Conservation (phyloP, 2,797 vertebrate species). For the Hemitrygon akajei region DNA sequence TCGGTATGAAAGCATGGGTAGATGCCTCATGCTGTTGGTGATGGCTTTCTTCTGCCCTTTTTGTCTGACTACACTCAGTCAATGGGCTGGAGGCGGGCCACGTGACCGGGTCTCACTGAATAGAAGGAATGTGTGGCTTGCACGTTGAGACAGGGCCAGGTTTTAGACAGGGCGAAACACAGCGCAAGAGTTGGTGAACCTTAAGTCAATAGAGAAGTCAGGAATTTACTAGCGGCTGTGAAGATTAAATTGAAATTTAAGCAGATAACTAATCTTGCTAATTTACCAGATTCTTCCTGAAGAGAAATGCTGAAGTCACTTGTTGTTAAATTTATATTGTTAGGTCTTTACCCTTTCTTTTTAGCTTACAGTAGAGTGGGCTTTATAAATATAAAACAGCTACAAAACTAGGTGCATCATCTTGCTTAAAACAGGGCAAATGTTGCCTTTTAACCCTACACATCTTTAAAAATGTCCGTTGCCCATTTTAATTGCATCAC, state of each 20-base stretch:
- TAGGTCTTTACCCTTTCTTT: not conserved
- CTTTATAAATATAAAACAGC: not conserved
- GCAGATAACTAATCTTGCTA: not conserved
- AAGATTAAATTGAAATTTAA: not conserved
- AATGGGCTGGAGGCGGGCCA: not conserved
- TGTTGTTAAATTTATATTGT: not conserved
- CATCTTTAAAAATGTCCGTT: not conserved
- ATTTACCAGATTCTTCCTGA: not conserved
- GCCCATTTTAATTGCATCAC: not conserved
- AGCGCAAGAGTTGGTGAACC: not conserved
- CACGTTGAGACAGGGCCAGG: not conserved
- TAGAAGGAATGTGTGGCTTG: not conserved
- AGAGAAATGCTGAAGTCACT: not conserved
- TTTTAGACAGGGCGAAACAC: not conserved
- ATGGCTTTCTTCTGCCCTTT: not conserved
- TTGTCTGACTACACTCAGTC: conserved; percentile 1
- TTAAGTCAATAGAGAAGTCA: not conserved
- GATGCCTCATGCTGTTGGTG: not conserved
- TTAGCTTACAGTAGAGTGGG: not conserved
- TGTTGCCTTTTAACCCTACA: not conserved
- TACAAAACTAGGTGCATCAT: not conserved
- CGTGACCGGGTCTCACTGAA: not conserved
- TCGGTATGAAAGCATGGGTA: not conserved
- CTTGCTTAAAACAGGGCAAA: not conserved
- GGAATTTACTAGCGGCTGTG: not conserved